Conservation (phyloP, 2,888 invertebrate genomes). For the Augiades crinisus region DNA sequence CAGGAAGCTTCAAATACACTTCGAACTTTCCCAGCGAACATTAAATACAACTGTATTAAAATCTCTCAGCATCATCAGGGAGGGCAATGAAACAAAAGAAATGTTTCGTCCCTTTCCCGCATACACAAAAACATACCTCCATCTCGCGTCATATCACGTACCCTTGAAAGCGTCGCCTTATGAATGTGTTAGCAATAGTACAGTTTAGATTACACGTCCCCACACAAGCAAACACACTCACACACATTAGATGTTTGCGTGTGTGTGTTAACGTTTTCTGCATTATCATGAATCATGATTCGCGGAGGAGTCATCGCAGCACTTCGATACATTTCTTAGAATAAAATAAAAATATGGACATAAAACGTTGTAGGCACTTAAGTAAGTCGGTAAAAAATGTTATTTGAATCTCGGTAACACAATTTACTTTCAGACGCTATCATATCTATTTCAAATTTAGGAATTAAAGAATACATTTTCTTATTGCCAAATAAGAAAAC, state of each 20-base stretch:
- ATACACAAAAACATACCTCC: slow-evolving; percentile 49
- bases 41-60: slow-evolving; percentile 75
- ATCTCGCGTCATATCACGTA: slow-evolving; percentile 58
- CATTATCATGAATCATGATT: slow-evolving; percentile 46
- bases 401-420: no score
- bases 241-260: slow-evolving; percentile 39
- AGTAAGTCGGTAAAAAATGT: no score
- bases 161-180: slow-evolving; percentile 65
- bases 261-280: slow-evolving; percentile 43
- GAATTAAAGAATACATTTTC: no score
- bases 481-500: no score
- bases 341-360: background rate
- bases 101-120: slow-evolving; percentile 51
- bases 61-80: slow-evolving; percentile 63
- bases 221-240: slow-evolving; percentile 30
- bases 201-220: slow-evolving; percentile 42
- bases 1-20: slow-evolving; percentile 13
- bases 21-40: slow-evolving; percentile 39
- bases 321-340: slow-evolving; percentile 22
- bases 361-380: no score
- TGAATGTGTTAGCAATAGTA: slow-evolving; percentile 60
- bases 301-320: slow-evolving; percentile 33
- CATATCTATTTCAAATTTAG: no score
- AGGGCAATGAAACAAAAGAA: slow-evolving; percentile 78
- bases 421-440: no score